Percentiles rank a stretch among this genome's conserved stretches.
Conservation (phyloP, 2,888 invertebrate genomes). For the Orthosia cruda region DNA sequence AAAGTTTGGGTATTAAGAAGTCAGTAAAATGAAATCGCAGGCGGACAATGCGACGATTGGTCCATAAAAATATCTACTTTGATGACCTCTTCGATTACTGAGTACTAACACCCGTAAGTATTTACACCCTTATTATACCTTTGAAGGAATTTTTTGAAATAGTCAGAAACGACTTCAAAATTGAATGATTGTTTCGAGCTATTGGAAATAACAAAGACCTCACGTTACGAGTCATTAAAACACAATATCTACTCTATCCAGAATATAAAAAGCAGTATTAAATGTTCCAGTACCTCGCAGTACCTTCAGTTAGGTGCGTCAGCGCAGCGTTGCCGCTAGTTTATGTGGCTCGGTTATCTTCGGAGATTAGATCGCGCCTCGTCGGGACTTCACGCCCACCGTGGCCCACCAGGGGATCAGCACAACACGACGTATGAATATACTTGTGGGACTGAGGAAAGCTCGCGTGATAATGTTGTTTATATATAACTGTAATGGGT, state of each 20-base stretch:
- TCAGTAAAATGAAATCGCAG: background rate
- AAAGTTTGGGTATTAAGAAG: background rate
- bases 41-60: background rate
- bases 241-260: conserved; percentile 7
- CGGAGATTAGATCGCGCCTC: conserved; percentile 82
- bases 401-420: conserved; percentile 62
- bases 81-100: background rate
- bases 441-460: conserved; percentile 47
- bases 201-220: background rate
- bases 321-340: conserved; percentile 77
- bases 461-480: conserved; percentile 54
- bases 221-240: conserved; percentile 18
- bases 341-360: conserved; percentile 83
- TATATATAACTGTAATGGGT: conserved; percentile 41
- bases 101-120: no score
- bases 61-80: background rate
- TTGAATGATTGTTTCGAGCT: background rate
- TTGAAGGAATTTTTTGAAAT: no score
- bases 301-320: conserved; percentile 61
- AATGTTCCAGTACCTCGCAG: conserved; percentile 49
- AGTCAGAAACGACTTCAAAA: background rate
- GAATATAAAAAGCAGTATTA: conserved; percentile 54
- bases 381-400: conserved; percentile 82
- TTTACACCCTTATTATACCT: no score
- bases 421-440: conserved; percentile 53